Conservation (phyloP, 2,888 invertebrate species). For the Ennomos fuscantarius region DNA sequence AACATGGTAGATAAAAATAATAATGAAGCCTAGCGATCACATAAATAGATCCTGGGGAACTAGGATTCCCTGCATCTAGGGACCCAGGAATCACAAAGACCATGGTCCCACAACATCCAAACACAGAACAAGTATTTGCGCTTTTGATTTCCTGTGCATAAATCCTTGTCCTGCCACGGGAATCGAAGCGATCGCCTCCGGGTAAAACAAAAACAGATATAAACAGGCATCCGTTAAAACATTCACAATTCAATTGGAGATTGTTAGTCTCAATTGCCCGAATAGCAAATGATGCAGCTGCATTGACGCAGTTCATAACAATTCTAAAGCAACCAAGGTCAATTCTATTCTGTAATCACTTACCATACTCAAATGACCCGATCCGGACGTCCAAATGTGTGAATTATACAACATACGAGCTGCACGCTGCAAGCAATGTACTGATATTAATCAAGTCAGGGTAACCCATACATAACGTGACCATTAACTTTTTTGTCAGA, state of each 20-base stretch:
- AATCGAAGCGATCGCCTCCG: no score
- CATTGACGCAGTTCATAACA: conserved; percentile 25
- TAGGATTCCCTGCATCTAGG: no score
- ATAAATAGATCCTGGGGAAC: no score
- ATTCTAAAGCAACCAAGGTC: conserved; percentile 50
- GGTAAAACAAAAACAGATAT: no score
- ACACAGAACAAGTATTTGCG: no score
- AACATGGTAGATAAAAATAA: no score
- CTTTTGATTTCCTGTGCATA: no score
- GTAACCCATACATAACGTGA: conserved; percentile 47
- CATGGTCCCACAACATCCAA: no score
- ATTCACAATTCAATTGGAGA: conserved; percentile 14
- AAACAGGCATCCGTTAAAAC: not conserved
- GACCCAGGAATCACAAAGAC: no score
- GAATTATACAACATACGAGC: conserved; percentile 66
- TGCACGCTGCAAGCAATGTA: conserved; percentile 72
- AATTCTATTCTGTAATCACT: conserved; percentile 41
- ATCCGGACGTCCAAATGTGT: conserved; percentile 68
- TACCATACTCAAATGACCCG: conserved; percentile 60
- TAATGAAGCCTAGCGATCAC: no score
- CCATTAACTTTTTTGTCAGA: no score
- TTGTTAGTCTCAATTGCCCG: conserved; percentile 19
- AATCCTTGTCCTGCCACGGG: no score
- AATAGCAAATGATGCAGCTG: conserved; percentile 38
- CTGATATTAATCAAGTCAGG: conserved; percentile 60